A percentile compares a stretch with the other conserved stretches of the same genome.
Evolutionary conservation across 1,140 invertebrate genomes (phyloP).

Genomic region (Gryllus bimaculatus): DNA sequence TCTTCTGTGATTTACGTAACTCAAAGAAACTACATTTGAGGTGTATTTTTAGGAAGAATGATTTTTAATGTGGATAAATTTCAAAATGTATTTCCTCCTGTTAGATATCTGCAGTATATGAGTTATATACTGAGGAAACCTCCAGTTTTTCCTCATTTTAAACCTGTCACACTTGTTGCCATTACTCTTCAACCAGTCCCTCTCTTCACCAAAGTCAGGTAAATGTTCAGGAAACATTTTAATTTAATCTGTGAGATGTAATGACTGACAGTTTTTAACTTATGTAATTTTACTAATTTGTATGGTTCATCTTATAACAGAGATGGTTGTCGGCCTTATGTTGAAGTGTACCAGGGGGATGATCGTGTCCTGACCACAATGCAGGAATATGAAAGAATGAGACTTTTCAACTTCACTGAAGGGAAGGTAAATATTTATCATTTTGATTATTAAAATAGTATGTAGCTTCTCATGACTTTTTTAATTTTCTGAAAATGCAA

Average conservation of each 20-base stretch:
- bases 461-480: not conserved
- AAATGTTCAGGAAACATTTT: not conserved
- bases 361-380: conserved; percentile 70
- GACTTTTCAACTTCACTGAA: conserved; percentile 63
- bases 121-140: conserved; percentile 50
- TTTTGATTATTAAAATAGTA: conserved; percentile 7
- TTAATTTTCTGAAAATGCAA: too few species aligned
- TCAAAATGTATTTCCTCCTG: conserved; percentile 23
- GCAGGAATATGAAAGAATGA: conserved; percentile 83
- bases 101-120: conserved; percentile 76
- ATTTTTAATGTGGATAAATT: not conserved
- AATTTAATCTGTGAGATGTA: not conserved
- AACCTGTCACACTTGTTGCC: conserved; percentile 64
- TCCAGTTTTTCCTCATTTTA: conserved; percentile 56
- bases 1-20: too few species aligned
- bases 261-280: too few species aligned
- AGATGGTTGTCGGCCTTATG: conserved; percentile 86
- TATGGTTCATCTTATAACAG: conserved; percentile 33
- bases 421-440: conserved; percentile 49
- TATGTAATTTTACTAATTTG: too few species aligned
- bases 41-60: not conserved
- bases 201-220: conserved; percentile 82
- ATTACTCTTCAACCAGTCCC: conserved; percentile 78
- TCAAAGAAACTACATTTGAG: not conserved
- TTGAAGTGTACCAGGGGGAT: conserved; percentile 85